phyloP scores from a whole-genome alignment of 1,140 invertebrate species.

The Ceratoteleas bidentatus region DNA sequence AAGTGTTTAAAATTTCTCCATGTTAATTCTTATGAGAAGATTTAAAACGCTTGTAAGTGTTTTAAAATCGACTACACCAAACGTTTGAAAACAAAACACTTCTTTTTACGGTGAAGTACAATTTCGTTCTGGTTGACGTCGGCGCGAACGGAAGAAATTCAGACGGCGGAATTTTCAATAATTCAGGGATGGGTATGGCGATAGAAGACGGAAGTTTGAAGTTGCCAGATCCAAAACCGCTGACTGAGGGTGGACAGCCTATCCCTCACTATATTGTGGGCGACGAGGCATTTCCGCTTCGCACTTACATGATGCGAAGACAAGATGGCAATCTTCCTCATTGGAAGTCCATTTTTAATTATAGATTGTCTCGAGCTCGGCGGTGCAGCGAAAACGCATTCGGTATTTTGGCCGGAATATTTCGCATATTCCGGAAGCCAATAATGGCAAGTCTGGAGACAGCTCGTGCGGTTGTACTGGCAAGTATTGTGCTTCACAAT shows the following conservation, averaged over 20 bases:
- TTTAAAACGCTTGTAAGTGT: too few species aligned
- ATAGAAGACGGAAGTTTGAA: not conserved
- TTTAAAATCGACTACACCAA: too few species aligned
- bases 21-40: too few species aligned
- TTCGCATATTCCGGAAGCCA: slow-evolving; percentile 8
- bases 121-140: slow-evolving; percentile 11
- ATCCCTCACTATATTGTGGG: slow-evolving; percentile 11
- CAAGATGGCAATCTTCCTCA: not conserved
- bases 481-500: slow-evolving; percentile 3
- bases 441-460: slow-evolving; percentile 8
- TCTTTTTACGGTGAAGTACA: too few species aligned
- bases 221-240: slow-evolving; percentile 14
- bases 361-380: slow-evolving; percentile 12
- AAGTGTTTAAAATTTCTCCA: too few species aligned
- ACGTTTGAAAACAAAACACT: too few species aligned
- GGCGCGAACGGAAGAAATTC: slow-evolving; percentile 15
- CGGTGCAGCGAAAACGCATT: slow-evolving; percentile 16
- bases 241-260: not conserved
- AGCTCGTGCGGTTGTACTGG: not conserved
- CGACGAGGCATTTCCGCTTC: not conserved
- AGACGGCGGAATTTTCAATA: slow-evolving; percentile 14
- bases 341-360: slow-evolving; percentile 8
- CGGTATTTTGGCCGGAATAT: slow-evolving; percentile 4
- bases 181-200: slow-evolving; percentile 1
- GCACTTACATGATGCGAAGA: not conserved